phyloP scores from a whole-genome alignment of 2,888 invertebrate genomes.

The Eurois occulta region DNA sequence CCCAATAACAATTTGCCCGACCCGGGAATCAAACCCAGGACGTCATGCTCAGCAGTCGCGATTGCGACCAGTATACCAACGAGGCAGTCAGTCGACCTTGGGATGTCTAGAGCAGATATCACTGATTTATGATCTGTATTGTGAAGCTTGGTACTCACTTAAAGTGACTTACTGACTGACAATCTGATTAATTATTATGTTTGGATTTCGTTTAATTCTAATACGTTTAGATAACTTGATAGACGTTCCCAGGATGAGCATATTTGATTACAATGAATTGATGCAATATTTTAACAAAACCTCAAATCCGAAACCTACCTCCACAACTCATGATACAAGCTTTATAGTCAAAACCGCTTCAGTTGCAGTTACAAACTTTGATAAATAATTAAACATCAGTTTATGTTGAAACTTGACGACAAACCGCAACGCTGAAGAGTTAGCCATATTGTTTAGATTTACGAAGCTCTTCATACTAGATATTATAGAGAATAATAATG shows the following conservation, averaged over 20 bases:
- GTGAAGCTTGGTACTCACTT: slow-evolving; percentile 17
- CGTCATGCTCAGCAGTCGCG: too few species aligned
- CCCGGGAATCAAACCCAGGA: too few species aligned
- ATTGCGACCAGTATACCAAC: not conserved
- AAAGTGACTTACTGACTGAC: slow-evolving; percentile 34
- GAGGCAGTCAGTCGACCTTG: slow-evolving; percentile 40
- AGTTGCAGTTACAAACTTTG: slow-evolving; percentile 22
- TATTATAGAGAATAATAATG: slow-evolving; percentile 2
- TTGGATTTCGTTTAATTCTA: not conserved
- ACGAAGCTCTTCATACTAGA: not conserved
- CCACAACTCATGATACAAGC: not conserved
- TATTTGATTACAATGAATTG: not conserved
- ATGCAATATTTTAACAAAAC: not conserved
- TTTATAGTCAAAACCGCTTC: slow-evolving; percentile 4
- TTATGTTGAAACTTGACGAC: slow-evolving; percentile 1
- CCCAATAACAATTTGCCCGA: too few species aligned
- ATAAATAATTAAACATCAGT: slow-evolving; percentile 28
- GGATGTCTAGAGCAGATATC: slow-evolving; percentile 46
- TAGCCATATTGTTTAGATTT: not conserved
- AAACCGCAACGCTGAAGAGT: slow-evolving; percentile 4
- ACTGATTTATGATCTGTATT: slow-evolving; percentile 51
- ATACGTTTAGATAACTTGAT: not conserved
- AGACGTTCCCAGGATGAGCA: not conserved
- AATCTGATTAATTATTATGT: slow-evolving; percentile 46
- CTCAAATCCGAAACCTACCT: not conserved